Evolutionary conservation across 2,888 invertebrate species (phyloP).

Genomic region (Poecilus cupreus): DNA sequence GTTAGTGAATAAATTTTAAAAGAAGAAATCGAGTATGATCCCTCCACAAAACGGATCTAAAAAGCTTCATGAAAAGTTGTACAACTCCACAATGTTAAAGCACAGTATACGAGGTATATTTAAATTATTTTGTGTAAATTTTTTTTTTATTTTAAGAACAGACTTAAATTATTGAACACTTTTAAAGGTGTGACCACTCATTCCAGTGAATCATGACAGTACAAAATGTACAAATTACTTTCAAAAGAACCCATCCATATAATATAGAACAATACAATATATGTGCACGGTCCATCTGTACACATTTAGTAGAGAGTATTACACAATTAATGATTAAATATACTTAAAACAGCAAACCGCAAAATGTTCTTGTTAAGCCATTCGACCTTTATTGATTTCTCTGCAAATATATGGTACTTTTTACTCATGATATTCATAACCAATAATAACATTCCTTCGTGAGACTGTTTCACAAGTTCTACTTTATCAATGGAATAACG

Average conservation of each 20-base stretch:
- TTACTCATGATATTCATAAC: background rate
- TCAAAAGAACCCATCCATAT: background rate
- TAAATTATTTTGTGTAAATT: background rate
- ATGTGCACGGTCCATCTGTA: background rate
- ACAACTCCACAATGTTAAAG: no score
- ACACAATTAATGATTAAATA: conserved; percentile 5
- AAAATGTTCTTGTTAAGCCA: background rate
- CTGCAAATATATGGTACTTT: background rate
- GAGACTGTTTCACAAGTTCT: background rate
- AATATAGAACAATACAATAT: conserved; percentile 13
- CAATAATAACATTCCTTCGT: conserved; percentile 27
- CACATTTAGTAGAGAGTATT: background rate
- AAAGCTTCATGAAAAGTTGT: no score
- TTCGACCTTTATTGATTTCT: conserved; percentile 37
- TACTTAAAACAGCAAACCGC: background rate
- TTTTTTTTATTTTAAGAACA: background rate
- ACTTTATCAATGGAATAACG: conserved; percentile 24
- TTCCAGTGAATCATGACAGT: conserved; percentile 21
- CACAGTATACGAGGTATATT: no score
- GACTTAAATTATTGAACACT: background rate
- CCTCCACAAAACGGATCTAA: no score
- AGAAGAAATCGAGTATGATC: no score
- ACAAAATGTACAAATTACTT: conserved; percentile 14
- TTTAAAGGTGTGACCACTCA: background rate
- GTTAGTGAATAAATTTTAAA: no score